phyloP scores from a whole-genome alignment of 1,140 invertebrate species.

The Ostrea edulis region DNA sequence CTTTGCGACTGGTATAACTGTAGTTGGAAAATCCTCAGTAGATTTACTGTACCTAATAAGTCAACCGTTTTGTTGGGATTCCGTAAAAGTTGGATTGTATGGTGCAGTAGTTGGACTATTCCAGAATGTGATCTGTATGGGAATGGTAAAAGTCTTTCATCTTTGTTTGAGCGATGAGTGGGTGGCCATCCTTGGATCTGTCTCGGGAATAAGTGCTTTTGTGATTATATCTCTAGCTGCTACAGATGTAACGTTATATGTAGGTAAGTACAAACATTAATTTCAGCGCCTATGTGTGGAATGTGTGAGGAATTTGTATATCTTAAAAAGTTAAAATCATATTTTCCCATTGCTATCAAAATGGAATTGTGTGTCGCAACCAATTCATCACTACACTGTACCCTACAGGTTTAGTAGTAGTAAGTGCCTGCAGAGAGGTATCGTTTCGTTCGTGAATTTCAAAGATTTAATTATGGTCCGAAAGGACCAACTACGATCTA shows the following conservation, averaged over 20 bases:
- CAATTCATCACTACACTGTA: no score
- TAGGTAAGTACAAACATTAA: slow-evolving; percentile 12
- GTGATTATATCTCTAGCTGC: slow-evolving; percentile 40
- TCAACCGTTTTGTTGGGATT: slow-evolving; percentile 54
- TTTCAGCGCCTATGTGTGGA: neutral
- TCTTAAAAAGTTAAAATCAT: neutral
- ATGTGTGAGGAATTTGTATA: neutral
- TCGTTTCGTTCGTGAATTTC: no score
- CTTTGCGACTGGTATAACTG: neutral
- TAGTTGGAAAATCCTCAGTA: slow-evolving; percentile 33
- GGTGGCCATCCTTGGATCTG: slow-evolving; percentile 31
- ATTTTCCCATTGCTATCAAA: no score
- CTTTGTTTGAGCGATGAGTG: slow-evolving; percentile 34
- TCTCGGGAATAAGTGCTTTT: slow-evolving; percentile 33
- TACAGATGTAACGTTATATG: slow-evolving; percentile 36
- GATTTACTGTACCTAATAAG: slow-evolving; percentile 48
- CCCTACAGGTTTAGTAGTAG: no score
- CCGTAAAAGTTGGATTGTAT: slow-evolving; percentile 50
- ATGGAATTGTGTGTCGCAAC: no score
- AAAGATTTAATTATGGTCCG: no score
- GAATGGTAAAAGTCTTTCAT: slow-evolving; percentile 43
- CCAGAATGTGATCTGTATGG: slow-evolving; percentile 33
- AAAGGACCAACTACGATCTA: no score
- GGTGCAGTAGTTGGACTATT: neutral
- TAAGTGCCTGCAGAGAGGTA: neutral